Evolutionary conservation across 2,113 vertebrate genomes (phyloP), one percentile per base, ranked within the genome.

Genomic region (Poicephalus gulielmi): DNA sequence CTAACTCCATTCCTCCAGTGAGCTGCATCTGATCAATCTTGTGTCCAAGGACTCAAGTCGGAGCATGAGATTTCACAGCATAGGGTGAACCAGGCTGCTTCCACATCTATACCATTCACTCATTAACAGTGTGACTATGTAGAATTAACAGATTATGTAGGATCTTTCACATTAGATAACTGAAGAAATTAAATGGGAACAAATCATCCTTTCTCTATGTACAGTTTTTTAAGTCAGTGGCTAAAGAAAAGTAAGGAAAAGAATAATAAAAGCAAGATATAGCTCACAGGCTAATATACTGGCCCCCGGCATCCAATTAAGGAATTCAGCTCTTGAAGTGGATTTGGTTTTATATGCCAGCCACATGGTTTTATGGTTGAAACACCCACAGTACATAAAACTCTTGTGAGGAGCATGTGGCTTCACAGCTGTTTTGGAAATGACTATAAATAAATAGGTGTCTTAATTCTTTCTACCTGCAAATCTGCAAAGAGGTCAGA

Each of bases 401-500:
- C 55, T 86, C 47, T 76, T 79, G 46, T 66, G 66, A 91, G 49
- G 46, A 92, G 8, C 66, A 71, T 90, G 94, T 83, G 88, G 83
- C 35, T 59, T 59, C 43, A 83, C 85, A 93, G 88, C 64, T 96
- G 83, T 60, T 92, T 83, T 86, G 69, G 57, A 92, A 88, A 84
- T 23, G 8, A 13, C 44, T 69, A 53, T 69, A 93, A 94, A 89
- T 89, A 87, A 88, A 75, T 47, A 86, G 23, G 18, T 66, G 46
- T 73, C 83, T 93, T 86, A 89, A 91, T 87, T 94, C n/a, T 79
- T 78, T 83, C 71, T 79, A 82, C 66, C 66, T 76, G 62, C 78
- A 80, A 71, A 47, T 93, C 86, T 82, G 8, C 27, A 81, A 79
- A 78, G 76, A 75, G 80, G 73, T 88, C 76, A 90, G 64, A 90